Percentiles rank a stretch among this genome's conserved stretches.
Evolutionary conservation across 1,140 invertebrate genomes (phyloP).

Genomic region (Antheraea pernyi): DNA sequence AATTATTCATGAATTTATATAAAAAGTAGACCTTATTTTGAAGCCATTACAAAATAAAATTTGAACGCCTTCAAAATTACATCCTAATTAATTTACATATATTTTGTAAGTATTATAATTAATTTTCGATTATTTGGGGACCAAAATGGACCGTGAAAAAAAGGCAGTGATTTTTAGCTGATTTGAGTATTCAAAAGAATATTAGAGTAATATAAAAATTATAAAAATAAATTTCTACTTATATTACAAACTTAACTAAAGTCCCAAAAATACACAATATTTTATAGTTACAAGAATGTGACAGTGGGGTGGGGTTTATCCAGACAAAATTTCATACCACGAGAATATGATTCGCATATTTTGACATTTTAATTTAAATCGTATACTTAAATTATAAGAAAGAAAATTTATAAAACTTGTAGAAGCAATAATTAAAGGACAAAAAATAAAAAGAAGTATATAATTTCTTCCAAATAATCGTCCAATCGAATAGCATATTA

Average conservation of each 20-base stretch:
- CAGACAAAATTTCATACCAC: too few relatives aligned
- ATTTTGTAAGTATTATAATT: background rate
- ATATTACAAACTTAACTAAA: slow-evolving; percentile 43
- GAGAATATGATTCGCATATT: too few relatives aligned
- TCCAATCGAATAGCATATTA: slow-evolving; percentile 28
- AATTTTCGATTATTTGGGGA: background rate
- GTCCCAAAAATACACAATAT: slow-evolving; percentile 59
- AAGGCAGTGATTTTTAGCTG: slow-evolving; percentile 68
- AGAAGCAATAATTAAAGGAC: background rate
- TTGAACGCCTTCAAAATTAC: background rate
- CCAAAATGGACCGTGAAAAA: slow-evolving; percentile 31
- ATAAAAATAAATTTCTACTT: slow-evolving; percentile 36
- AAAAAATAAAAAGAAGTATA: background rate
- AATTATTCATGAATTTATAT: slow-evolving; percentile 45
- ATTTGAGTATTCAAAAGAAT: slow-evolving; percentile 54
- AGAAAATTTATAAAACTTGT: too few relatives aligned
- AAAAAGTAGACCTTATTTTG: slow-evolving; percentile 27
- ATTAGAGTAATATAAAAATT: slow-evolving; percentile 21
- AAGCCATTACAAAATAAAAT: slow-evolving; percentile 17
- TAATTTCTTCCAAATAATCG: background rate
- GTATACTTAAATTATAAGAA: too few relatives aligned
- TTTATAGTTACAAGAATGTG: background rate
- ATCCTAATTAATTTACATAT: background rate
- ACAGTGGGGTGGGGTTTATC: too few relatives aligned
- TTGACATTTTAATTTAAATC: too few relatives aligned